Percentiles rank a stretch among this genome's conserved stretches.
Evolutionary conservation across 2,113 vertebrate species (phyloP).

Genomic region (Amphiprion percula): DNA sequence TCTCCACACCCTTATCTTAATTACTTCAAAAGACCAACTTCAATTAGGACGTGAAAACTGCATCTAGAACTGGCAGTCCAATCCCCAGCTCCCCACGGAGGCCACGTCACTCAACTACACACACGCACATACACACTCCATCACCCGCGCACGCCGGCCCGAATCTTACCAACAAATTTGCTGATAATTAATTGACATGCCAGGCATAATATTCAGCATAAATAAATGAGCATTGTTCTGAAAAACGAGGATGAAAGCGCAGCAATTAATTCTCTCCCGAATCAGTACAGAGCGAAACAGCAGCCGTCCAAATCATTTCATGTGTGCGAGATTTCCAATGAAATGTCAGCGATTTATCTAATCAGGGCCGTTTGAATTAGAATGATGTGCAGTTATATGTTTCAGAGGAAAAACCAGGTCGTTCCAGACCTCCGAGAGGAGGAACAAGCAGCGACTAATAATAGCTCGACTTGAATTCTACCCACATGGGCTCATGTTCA

Average conservation of each 20-base stretch:
- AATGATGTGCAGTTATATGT: slow-evolving; percentile 9
- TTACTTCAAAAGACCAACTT: slow-evolving; percentile 87
- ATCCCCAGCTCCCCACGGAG: slow-evolving; percentile 74
- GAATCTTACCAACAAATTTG: slow-evolving; percentile 77
- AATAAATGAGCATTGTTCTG: slow-evolving; percentile 77
- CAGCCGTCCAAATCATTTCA: slow-evolving; percentile 41
- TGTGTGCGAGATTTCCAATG: slow-evolving; percentile 43
- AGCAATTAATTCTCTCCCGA: slow-evolving; percentile 65
- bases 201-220: slow-evolving; percentile 74
- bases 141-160: slow-evolving; percentile 45
- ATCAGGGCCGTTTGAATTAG: slow-evolving; percentile 34
- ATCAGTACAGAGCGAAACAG: slow-evolving; percentile 47
- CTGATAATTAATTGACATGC: slow-evolving; percentile 79
- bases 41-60: slow-evolving; percentile 83
- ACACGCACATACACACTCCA: slow-evolving; percentile 39
- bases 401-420: slow-evolving; percentile 43
- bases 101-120: slow-evolving; percentile 70
- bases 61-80: slow-evolving; percentile 72
- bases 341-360: slow-evolving; percentile 65
- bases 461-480: background rate
- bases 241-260: slow-evolving; percentile 71
- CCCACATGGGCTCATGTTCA: background rate
- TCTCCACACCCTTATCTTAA: slow-evolving; percentile 85
- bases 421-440: slow-evolving; percentile 9
- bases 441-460: slow-evolving; percentile 4